These are phyloP conservation scores for Elymnias hypermnestra DNA, from an alignment of 1,140 invertebrate species.

Conservation along the genomic window DNA sequence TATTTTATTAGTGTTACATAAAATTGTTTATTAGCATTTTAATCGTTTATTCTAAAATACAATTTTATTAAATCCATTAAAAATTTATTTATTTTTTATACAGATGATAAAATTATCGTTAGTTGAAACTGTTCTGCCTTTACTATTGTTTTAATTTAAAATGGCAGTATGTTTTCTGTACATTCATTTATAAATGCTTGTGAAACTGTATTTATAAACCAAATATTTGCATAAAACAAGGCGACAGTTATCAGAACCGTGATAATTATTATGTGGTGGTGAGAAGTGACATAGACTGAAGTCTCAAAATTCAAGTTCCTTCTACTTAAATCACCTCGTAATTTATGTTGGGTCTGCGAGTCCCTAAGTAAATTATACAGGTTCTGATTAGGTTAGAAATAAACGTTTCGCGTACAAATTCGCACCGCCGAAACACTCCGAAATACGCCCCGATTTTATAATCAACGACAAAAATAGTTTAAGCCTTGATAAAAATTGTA, in stretches of 20 bases:
- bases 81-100: too few relatives aligned
- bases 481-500: conserved; percentile 10
- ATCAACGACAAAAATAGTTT: conserved; percentile 17
- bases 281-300: conserved; percentile 61
- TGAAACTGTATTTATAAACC: too few relatives aligned
- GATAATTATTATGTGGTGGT: conserved; percentile 47
- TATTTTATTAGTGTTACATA: too few relatives aligned
- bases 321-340: conserved; percentile 76
- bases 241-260: conserved; percentile 71
- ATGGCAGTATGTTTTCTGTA: too few relatives aligned
- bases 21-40: too few relatives aligned
- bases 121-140: too few relatives aligned
- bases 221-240: conserved; percentile 18
- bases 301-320: conserved; percentile 58
- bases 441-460: conserved; percentile 44
- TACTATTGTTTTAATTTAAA: too few relatives aligned
- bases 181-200: too few relatives aligned
- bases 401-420: conserved; percentile 41
- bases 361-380: conserved; percentile 75
- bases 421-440: conserved; percentile 57
- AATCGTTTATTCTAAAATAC: too few relatives aligned
- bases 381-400: conserved; percentile 76
- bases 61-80: too few relatives aligned
- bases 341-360: conserved; percentile 65
- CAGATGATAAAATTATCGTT: too few relatives aligned